These are phyloP conservation scores for Anisognathus igniventris DNA, from an alignment of 2,797 vertebrate genomes.

Conservation along the genomic window DNA sequence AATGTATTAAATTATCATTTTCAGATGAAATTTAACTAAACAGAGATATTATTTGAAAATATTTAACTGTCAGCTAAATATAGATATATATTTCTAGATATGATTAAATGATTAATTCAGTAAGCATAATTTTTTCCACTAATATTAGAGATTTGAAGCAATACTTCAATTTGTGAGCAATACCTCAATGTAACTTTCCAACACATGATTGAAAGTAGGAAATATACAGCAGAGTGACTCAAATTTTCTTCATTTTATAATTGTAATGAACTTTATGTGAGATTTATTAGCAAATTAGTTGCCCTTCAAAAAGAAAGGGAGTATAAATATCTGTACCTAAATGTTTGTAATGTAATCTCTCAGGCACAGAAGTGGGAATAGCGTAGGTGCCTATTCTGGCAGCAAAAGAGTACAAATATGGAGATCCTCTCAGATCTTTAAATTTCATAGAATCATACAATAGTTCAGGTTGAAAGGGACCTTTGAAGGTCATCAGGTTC, in stretches of 20 bases:
- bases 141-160: background rate
- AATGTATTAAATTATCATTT: background rate
- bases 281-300: background rate
- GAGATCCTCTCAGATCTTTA: background rate
- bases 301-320: background rate
- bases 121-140: background rate
- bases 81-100: background rate
- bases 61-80: background rate
- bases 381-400: rapidly evolving
- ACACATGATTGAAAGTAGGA: background rate
- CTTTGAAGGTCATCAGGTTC: background rate
- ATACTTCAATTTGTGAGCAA: background rate
- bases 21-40: background rate
- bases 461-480: background rate
- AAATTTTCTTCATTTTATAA: background rate
- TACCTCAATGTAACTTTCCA: background rate
- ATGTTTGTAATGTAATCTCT: background rate
- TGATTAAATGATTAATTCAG: background rate
- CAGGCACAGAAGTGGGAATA: background rate
- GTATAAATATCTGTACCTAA: background rate
- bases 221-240: rapidly evolving
- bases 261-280: background rate
- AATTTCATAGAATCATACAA: background rate
- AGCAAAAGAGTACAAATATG: background rate
- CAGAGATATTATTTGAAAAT: background rate